Conservation (phyloP, 2,797 vertebrate species). For the Distichodus sexfasciatus region DNA sequence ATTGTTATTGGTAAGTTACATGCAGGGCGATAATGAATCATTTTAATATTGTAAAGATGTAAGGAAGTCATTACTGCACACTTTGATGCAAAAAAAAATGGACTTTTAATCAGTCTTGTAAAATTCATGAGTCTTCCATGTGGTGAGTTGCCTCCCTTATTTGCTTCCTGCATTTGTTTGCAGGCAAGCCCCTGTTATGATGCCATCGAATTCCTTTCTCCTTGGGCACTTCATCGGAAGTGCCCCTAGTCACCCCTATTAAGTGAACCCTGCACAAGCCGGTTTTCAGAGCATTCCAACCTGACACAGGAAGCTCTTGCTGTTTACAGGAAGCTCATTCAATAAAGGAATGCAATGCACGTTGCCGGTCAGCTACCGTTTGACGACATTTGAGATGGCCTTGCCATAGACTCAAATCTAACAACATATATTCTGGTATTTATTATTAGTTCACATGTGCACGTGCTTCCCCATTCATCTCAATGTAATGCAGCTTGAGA, state of each 20-base stretch:
- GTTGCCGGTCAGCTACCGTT: constrained; percentile 45
- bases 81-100: too few species aligned
- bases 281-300: constrained; percentile 50
- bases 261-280: constrained; percentile 21
- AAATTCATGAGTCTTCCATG: too few species aligned
- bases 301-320: constrained; percentile 69
- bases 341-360: constrained; percentile 65
- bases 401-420: constrained; percentile 20
- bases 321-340: constrained; percentile 77
- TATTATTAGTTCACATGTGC: constrained; percentile 58
- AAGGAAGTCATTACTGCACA: constrained; percentile 49
- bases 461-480: constrained; percentile 50
- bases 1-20: background rate
- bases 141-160: constrained; percentile 49
- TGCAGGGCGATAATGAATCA: background rate
- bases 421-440: constrained; percentile 63
- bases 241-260: constrained; percentile 42
- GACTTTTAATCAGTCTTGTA: too few species aligned
- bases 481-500: constrained; percentile 32
- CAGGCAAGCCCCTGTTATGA: background rate
- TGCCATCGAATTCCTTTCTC: constrained; percentile 46
- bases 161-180: background rate
- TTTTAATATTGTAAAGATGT: constrained; percentile 15
- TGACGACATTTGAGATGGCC: constrained; percentile 57
- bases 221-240: constrained; percentile 36